A percentile compares a stretch with the other conserved stretches of the same genome.
phyloP scores from a whole-genome alignment of 2,113 vertebrate genomes.

The Oostethus manadensis region DNA sequence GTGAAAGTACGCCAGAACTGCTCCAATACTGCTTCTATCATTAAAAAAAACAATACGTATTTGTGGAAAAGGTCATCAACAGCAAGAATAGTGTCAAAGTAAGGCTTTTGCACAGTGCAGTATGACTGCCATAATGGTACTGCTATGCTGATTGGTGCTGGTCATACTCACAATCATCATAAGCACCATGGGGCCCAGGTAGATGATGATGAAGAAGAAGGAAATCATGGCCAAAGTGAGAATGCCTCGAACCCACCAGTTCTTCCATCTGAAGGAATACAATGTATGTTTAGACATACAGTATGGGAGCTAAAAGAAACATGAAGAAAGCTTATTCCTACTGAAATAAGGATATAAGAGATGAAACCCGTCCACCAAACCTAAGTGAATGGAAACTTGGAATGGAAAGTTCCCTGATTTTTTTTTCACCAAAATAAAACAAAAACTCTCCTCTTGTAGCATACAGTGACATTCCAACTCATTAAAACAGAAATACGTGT shows the following conservation, averaged over 20 bases:
- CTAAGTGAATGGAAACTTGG: too few relatives aligned
- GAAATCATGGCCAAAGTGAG: constrained; percentile 95
- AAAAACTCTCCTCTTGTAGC: too few relatives aligned
- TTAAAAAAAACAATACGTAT: too few relatives aligned
- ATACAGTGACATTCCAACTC: too few relatives aligned
- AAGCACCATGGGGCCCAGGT: constrained; percentile 93
- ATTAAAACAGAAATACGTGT: too few relatives aligned
- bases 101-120: not conserved
- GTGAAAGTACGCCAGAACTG: too few relatives aligned
- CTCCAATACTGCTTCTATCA: too few relatives aligned
- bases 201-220: constrained; percentile 99
- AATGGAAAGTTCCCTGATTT: too few relatives aligned
- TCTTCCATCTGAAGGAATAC: constrained; percentile 84
- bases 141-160: not conserved
- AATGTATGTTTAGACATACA: not conserved
- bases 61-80: too few relatives aligned
- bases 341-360: not conserved
- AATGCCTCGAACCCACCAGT: constrained; percentile 98
- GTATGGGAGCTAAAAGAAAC: not conserved
- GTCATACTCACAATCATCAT: constrained; percentile 91
- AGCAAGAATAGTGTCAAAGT: too few relatives aligned
- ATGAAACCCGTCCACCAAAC: not conserved
- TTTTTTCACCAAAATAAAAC: too few relatives aligned
- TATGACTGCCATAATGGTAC: not conserved
- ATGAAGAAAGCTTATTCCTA: not conserved